Conservation (phyloP, 37 sponge, comb jelly and placozoan genomes). For the Agelas oroides region DNA sequence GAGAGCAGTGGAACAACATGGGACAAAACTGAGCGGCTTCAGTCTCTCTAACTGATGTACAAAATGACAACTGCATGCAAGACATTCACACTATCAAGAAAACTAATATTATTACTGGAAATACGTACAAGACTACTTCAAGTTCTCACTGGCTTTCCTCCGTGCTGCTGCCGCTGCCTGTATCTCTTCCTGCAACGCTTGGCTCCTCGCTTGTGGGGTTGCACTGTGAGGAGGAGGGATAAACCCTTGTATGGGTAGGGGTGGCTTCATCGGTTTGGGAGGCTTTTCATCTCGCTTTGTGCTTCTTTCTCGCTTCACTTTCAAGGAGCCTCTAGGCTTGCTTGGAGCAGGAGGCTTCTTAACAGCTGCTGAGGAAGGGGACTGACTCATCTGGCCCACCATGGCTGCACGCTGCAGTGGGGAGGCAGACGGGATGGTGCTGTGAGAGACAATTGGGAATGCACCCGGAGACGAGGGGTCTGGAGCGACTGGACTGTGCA, state of each 20-base stretch:
- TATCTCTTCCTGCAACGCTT: conserved; percentile 17
- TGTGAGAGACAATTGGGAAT: conserved; percentile 44
- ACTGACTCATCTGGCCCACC: not conserved
- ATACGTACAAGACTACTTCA: not conserved
- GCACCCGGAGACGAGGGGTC: not conserved
- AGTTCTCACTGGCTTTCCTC: conserved; percentile 5
- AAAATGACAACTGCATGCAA: no score
- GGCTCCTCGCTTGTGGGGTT: not conserved
- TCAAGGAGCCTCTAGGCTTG: conserved; percentile 19
- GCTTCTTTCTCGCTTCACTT: not conserved
- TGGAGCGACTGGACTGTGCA: not conserved
- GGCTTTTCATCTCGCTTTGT: conserved; percentile 14
- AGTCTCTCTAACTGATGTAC: no score
- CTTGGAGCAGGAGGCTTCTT: not conserved
- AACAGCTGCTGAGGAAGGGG: not conserved
- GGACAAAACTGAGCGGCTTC: no score
- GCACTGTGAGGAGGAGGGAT: conserved; percentile 6
- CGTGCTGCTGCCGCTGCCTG: conserved; percentile 12
- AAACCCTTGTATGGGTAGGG: not conserved
- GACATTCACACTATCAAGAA: no score
- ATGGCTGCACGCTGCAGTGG: conserved; percentile 46
- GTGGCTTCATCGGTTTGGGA: conserved; percentile 19
- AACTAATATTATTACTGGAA: no score
- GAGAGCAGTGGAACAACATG: not conserved
- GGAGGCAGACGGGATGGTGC: not conserved